A percentile compares a stretch with the other conserved stretches of the same genome.
These are phyloP conservation scores for Ginglymostoma cirratum DNA, from an alignment of 2,113 vertebrate species.

Conservation along the genomic window DNA sequence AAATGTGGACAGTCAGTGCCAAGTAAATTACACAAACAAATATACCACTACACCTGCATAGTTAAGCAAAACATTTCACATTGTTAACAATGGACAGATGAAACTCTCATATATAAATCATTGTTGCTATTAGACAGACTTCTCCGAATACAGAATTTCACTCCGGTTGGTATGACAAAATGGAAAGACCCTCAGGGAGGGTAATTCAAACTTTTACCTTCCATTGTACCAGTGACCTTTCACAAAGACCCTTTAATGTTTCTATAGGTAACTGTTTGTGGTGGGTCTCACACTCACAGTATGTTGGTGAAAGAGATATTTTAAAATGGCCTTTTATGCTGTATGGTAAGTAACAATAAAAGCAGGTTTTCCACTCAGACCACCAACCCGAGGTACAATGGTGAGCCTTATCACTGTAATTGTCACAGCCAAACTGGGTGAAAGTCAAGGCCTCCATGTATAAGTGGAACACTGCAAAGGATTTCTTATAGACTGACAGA, in stretches of 20 bases:
- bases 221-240: slow-evolving; percentile 10
- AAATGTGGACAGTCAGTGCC: not conserved
- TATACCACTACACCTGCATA: not conserved
- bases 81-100: not conserved
- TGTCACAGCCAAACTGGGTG: not conserved
- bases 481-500: not conserved
- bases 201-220: not conserved
- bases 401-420: too few relatives aligned
- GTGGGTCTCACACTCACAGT: not conserved
- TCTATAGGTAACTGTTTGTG: too few relatives aligned
- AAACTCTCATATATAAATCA: not conserved
- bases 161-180: not conserved
- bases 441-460: not conserved
- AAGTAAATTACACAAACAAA: not conserved
- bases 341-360: not conserved
- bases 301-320: not conserved
- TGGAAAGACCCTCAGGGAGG: not conserved
- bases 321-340: not conserved
- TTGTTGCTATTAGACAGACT: not conserved
- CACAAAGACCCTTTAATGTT: not conserved
- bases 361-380: not conserved
- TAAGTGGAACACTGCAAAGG: not conserved
- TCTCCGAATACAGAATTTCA: not conserved
- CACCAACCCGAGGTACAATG: not conserved
- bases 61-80: not conserved